Evolutionary conservation across 2,797 vertebrate species (phyloP).

Genomic region (Kryptolebias ocellatus): DNA sequence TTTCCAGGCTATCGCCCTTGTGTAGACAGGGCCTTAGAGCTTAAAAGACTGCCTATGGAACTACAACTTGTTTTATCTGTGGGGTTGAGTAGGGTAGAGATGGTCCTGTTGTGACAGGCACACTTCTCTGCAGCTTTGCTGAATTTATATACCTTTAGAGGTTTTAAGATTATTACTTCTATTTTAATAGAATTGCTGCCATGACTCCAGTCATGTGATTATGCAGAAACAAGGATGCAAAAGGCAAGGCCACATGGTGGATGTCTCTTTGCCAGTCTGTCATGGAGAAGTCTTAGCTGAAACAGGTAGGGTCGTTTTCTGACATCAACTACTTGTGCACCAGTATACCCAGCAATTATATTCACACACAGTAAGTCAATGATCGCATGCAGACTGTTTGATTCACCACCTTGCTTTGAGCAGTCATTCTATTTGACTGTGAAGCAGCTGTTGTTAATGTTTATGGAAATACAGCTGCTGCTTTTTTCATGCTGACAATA

Average conservation of each 20-base stretch:
- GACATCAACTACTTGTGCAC: constrained; percentile 50
- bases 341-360: constrained; percentile 61
- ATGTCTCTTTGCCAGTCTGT: constrained; percentile 74
- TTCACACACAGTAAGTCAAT: constrained; percentile 40
- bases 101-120: no score
- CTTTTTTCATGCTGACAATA: constrained; percentile 64
- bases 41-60: no score
- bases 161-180: not conserved
- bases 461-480: constrained; percentile 51
- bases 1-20: no score
- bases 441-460: constrained; percentile 57
- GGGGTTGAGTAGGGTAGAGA: no score
- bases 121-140: no score
- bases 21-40: no score
- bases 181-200: constrained; percentile 38
- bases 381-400: constrained; percentile 24
- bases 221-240: constrained; percentile 80
- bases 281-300: constrained; percentile 54
- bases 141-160: no score
- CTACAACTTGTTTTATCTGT: no score
- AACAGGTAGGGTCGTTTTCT: constrained; percentile 65
- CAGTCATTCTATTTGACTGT: constrained; percentile 20
- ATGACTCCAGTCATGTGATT: constrained; percentile 72
- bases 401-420: constrained; percentile 36
- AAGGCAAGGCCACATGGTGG: constrained; percentile 83